Evolutionary conservation across 2,888 invertebrate genomes (phyloP).

Genomic region (Phytoseiulus persimilis): DNA sequence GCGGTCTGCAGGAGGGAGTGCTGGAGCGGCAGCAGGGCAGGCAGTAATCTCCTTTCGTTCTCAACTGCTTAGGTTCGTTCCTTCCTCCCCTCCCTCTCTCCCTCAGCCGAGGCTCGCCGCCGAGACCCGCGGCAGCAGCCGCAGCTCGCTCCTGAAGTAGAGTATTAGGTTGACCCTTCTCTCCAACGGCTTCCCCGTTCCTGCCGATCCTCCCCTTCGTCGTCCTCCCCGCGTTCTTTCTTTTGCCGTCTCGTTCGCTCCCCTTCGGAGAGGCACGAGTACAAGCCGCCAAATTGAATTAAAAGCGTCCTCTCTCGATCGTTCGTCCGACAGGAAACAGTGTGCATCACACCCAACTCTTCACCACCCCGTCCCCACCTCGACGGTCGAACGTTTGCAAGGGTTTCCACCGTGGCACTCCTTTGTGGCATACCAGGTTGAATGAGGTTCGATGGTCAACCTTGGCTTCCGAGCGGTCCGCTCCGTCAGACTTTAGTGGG

Average conservation of each 20-base stretch:
- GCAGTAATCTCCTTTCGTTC: slow-evolving; percentile 38
- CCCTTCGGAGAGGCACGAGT: slow-evolving; percentile 29
- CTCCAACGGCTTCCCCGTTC: not conserved
- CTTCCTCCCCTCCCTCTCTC: slow-evolving; percentile 35
- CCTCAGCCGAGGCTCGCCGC: not conserved
- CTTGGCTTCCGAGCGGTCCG: too few relatives aligned
- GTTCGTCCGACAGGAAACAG: not conserved
- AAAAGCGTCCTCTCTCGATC: not conserved
- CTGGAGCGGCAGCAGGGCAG: not conserved
- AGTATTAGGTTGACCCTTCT: not conserved
- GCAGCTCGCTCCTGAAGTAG: not conserved
- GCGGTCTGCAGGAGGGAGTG: not conserved
- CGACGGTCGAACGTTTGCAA: not conserved
- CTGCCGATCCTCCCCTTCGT: not conserved
- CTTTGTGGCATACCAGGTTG: too few relatives aligned
- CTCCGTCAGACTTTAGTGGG: too few relatives aligned
- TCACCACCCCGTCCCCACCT: not conserved
- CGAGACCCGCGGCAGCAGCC: not conserved
- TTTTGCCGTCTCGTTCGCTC: slow-evolving; percentile 39
- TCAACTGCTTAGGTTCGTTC: slow-evolving; percentile 23
- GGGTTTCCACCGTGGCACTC: not conserved
- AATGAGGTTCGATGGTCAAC: too few relatives aligned
- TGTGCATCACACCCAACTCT: not conserved
- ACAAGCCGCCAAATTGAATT: slow-evolving; percentile 20
- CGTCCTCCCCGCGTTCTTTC: slow-evolving; percentile 29